phyloP scores from a whole-genome alignment of 2,113 vertebrate species.

The Galemys pyrenaicus region DNA sequence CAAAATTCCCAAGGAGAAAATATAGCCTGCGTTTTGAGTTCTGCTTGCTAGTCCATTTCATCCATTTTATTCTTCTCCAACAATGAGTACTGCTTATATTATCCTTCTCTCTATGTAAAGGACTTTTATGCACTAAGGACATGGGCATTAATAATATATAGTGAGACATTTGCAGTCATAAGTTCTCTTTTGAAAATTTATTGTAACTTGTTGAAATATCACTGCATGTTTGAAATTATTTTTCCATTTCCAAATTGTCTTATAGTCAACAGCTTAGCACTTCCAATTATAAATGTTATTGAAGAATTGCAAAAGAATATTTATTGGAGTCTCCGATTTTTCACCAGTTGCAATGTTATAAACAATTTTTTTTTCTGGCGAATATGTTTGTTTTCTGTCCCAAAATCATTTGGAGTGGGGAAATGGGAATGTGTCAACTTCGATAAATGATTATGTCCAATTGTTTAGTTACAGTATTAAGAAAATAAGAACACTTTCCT shows the following conservation, averaged over 20 bases:
- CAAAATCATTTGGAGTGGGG: neutral
- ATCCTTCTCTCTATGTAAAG: neutral
- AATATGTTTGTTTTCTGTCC: constrained; percentile 31
- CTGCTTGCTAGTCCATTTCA: neutral
- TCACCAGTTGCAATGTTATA: neutral
- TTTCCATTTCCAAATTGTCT: neutral
- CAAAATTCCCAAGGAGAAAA: constrained; percentile 34
- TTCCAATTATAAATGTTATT: constrained; percentile 4
- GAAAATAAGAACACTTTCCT: neutral
- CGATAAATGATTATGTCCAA: neutral
- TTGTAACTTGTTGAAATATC: constrained; percentile 12
- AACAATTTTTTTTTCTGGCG: neutral
- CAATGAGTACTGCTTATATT: neutral
- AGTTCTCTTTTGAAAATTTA: neutral
- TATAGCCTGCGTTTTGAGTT: neutral
- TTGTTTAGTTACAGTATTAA: neutral
- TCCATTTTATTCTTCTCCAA: neutral
- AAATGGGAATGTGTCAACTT: neutral
- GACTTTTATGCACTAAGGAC: neutral
- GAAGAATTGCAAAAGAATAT: neutral
- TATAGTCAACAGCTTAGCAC: neutral
- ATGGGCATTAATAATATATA: neutral
- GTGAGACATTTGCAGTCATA: neutral
- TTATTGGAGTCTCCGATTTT: neutral
- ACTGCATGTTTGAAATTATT: neutral